phyloP scores from a whole-genome alignment of 2,113 vertebrate genomes.

The Toxostoma redivivum region DNA sequence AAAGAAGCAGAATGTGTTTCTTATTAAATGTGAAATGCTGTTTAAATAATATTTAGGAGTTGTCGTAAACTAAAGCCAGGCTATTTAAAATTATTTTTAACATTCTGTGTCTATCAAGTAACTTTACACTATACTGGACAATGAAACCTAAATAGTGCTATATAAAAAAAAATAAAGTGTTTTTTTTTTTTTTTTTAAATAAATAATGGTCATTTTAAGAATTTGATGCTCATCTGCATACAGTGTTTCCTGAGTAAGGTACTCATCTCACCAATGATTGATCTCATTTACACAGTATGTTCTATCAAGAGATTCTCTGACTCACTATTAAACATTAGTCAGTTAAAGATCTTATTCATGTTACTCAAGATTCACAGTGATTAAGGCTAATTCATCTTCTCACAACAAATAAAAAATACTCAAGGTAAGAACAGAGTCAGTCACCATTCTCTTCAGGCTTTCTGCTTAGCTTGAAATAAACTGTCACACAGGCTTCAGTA shows the following conservation, averaged over 20 bases:
- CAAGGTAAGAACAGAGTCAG: not conserved
- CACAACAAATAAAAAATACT: not conserved
- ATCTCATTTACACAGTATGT: not conserved
- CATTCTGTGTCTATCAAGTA: not conserved
- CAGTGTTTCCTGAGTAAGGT: not conserved
- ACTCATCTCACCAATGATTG: not conserved
- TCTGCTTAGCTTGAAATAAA: not conserved
- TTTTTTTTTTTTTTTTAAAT: too few species aligned
- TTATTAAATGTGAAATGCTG: slow-evolving; percentile 59
- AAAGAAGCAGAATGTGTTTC: slow-evolving; percentile 65
- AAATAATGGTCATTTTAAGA: not conserved
- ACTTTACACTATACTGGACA: not conserved
- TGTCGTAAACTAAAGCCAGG: not conserved
- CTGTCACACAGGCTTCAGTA: not conserved
- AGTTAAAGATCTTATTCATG: not conserved
- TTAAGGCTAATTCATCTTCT: not conserved
- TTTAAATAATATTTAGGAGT: slow-evolving; percentile 39
- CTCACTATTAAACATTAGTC: not conserved
- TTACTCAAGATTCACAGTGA: not conserved
- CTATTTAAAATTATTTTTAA: slow-evolving; percentile 20
- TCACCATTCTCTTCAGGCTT: not conserved
- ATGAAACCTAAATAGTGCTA: not conserved
- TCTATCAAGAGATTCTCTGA: not conserved
- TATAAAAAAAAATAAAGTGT: too few species aligned
- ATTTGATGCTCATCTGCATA: not conserved